Conservation (phyloP, 2,888 invertebrate genomes). For the Drosophila tanythrix region DNA sequence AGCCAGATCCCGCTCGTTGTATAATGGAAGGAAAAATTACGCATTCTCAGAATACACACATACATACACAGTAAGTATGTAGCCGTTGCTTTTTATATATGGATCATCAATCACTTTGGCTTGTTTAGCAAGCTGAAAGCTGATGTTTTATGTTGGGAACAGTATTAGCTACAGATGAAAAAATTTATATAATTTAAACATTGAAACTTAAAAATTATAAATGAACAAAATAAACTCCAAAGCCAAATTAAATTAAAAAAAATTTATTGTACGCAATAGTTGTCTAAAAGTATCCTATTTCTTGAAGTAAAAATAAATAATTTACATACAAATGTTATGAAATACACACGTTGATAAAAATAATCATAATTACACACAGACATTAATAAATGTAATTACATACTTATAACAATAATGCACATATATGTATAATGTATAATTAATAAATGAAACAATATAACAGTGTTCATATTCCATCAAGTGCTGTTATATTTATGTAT, state of each 20-base stretch:
- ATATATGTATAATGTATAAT: conserved; percentile 22
- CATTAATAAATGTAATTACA: conserved; percentile 10
- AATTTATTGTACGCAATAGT: conserved; percentile 45
- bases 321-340: conserved; percentile 33
- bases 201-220: not conserved
- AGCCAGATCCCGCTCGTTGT: conserved; percentile 31
- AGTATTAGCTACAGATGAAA: not conserved
- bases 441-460: conserved; percentile 24
- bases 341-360: conserved; percentile 26
- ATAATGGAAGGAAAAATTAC: conserved; percentile 33
- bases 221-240: not conserved
- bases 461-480: conserved; percentile 15
- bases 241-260: conserved; percentile 12
- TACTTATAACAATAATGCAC: conserved; percentile 43
- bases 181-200: not conserved
- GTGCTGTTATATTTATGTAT: conserved; percentile 13
- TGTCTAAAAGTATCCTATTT: conserved; percentile 18
- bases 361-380: conserved; percentile 22
- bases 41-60: conserved; percentile 9
- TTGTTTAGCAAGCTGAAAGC: not conserved
- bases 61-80: not conserved
- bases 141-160: not conserved
- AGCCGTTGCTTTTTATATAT: not conserved
- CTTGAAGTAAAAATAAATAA: conserved; percentile 40
- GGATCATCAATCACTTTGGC: not conserved